A percentile compares a stretch with the other conserved stretches of the same genome.
phyloP scores from a whole-genome alignment of 2,797 vertebrate genomes.

The Streptopelia turtur region DNA sequence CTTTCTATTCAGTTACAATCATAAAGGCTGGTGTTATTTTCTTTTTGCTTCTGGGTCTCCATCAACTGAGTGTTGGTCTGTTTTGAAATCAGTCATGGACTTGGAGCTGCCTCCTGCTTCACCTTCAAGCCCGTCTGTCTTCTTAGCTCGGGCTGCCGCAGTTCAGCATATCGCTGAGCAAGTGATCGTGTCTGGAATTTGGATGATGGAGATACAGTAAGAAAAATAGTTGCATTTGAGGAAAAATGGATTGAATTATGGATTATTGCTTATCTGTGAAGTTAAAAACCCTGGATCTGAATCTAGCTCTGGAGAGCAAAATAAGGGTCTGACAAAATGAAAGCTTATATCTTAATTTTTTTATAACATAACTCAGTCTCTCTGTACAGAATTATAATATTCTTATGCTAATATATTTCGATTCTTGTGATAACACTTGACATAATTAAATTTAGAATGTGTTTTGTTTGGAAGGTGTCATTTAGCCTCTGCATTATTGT shows the following conservation, averaged over 20 bases:
- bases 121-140: slow-evolving; percentile 45
- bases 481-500: not conserved
- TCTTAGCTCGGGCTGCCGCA: slow-evolving; percentile 25
- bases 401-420: not conserved
- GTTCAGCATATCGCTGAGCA: slow-evolving; percentile 55
- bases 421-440: not conserved
- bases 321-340: slow-evolving; percentile 9
- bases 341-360: not conserved
- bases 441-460: not conserved
- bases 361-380: not conserved
- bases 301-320: not conserved
- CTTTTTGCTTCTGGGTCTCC: slow-evolving; percentile 15
- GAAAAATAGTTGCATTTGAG: slow-evolving; percentile 41
- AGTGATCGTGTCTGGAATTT: slow-evolving; percentile 44
- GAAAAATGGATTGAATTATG: slow-evolving; percentile 13
- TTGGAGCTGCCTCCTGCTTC: slow-evolving; percentile 46
- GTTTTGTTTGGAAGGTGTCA: not conserved
- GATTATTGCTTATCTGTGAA: slow-evolving; percentile 42
- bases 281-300: not conserved
- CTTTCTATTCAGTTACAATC: slow-evolving; percentile 6
- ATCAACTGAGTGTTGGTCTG: not conserved
- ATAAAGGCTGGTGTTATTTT: not conserved
- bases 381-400: not conserved
- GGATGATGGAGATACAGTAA: slow-evolving; percentile 41
- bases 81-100: slow-evolving; percentile 32